Conservation (phyloP, 2,888 invertebrate species). For the Ernsta delagoae region DNA sequence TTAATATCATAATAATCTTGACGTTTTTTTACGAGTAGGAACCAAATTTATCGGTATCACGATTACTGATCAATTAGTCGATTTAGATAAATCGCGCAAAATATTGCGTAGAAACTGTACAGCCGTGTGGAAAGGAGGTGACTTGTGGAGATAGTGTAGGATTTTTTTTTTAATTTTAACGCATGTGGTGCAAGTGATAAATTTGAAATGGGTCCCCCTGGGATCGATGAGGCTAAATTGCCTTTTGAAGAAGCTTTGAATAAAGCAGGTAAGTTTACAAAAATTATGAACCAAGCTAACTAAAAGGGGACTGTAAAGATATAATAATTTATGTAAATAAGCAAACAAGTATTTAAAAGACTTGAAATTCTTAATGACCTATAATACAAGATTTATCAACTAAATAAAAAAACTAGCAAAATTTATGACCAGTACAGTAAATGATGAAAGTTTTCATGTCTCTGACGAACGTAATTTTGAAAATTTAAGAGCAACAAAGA, state of each 20-base stretch:
- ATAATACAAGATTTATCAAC: too few species aligned
- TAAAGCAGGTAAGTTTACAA: slow-evolving; percentile 39
- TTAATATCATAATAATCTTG: background rate
- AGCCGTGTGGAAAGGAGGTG: background rate
- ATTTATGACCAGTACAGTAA: too few species aligned
- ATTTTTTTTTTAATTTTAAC: background rate
- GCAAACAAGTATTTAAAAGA: too few species aligned
- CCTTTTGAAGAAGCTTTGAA: slow-evolving; percentile 45
- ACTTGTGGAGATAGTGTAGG: background rate
- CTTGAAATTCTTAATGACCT: too few species aligned
- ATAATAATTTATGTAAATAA: too few species aligned
- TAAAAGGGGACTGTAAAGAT: too few species aligned
- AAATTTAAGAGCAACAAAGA: too few species aligned
- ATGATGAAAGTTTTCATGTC: too few species aligned
- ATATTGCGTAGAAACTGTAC: slow-evolving; percentile 12
- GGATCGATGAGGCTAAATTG: slow-evolving; percentile 38
- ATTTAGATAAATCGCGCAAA: slow-evolving; percentile 14
- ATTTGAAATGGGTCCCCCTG: slow-evolving; percentile 33
- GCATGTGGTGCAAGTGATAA: slow-evolving; percentile 10
- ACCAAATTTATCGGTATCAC: slow-evolving; percentile 17
- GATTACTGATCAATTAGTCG: slow-evolving; percentile 21
- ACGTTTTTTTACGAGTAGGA: background rate
- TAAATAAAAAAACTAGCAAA: too few species aligned
- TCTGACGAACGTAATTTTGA: too few species aligned
- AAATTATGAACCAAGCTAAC: too few species aligned